Conservation (phyloP, 2,888 invertebrate species). For the Aspidiotus rigidus region DNA sequence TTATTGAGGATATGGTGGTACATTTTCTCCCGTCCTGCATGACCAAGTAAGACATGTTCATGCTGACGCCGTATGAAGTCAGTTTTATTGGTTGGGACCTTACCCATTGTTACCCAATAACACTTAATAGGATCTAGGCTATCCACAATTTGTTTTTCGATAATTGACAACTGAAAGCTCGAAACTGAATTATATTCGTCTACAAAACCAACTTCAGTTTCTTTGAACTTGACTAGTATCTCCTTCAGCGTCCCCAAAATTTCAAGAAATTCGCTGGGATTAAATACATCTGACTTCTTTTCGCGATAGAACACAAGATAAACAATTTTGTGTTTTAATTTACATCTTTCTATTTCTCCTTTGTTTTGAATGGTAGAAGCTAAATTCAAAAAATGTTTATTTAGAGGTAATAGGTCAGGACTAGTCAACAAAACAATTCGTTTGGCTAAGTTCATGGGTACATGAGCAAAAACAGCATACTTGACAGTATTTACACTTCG, state of each 20-base stretch:
- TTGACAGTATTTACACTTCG: too few species aligned
- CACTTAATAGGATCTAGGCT: background rate
- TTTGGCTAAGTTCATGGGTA: too few species aligned
- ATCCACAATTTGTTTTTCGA: background rate
- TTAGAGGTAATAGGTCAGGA: too few species aligned
- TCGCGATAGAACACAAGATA: background rate
- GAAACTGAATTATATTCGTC: background rate
- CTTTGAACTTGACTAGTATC: background rate
- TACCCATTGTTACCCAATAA: background rate
- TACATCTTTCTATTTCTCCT: too few species aligned
- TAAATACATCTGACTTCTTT: background rate
- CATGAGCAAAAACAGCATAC: too few species aligned
- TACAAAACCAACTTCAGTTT: conserved; percentile 1
- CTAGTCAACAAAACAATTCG: background rate
- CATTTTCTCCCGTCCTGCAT: conserved; percentile 3
- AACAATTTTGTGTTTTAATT: background rate
- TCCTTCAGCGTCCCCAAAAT: background rate
- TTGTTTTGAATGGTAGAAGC: too few species aligned
- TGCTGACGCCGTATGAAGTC: background rate
- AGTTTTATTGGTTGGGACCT: background rate
- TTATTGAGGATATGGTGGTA: background rate
- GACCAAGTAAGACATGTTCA: background rate
- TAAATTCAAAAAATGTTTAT: too few species aligned
- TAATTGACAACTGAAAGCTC: background rate
- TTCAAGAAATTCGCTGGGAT: background rate